Base-by-base conservation (phyloP, 2,888 invertebrate genomes). In the Lepetodrilus schrolli region DNA sequence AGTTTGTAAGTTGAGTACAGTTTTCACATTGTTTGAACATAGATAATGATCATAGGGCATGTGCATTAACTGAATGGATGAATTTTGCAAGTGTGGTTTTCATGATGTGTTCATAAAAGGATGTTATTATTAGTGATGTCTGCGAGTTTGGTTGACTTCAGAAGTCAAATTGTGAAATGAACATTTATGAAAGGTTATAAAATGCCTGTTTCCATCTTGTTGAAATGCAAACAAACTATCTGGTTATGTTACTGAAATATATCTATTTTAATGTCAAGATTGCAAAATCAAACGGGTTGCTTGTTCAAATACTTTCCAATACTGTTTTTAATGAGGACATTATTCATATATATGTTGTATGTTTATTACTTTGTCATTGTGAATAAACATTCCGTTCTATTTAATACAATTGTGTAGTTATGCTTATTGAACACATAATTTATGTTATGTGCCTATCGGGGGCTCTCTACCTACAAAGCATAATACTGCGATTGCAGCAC, bases 321-420 rank as follows among this genome's bases (percentile, higher is more conserved):
- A 20, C 38, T 38, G 38, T 37, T 66, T 38, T 66, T 26, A 66
- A 20, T n/a, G n/a, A n/a, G n/a, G n/a, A n/a, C n/a, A n/a, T n/a
- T n/a, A n/a, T n/a, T 37, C 66, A 66, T 38, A 66, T 34, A 20
- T 38, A 66, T 38, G 66, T 66, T 66, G 38, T 38, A 37, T n/a
- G n/a, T n/a, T n/a, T n/a, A n/a, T n/a, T n/a, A n/a, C n/a, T 66
- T 38, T 66, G 37, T 65, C 58, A 58, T 58, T 58, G 58, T 58
- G 30, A 58, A 58, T 58, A 58, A 58, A 58, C 58, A 58, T 58
- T 23, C 30, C n/a, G 17, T 43, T 43, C n/a, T 13, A 43, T 43
- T 43, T 17, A 43, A 4, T 7, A 5, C 43, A 43, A 0, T 2
- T 43, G n/a, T 43, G 43, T 43, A n/a, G n/a, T n/a, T n/a, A n/a